phyloP scores from a whole-genome alignment of 1,140 invertebrate genomes.

The Tetranychus urticae region DNA sequence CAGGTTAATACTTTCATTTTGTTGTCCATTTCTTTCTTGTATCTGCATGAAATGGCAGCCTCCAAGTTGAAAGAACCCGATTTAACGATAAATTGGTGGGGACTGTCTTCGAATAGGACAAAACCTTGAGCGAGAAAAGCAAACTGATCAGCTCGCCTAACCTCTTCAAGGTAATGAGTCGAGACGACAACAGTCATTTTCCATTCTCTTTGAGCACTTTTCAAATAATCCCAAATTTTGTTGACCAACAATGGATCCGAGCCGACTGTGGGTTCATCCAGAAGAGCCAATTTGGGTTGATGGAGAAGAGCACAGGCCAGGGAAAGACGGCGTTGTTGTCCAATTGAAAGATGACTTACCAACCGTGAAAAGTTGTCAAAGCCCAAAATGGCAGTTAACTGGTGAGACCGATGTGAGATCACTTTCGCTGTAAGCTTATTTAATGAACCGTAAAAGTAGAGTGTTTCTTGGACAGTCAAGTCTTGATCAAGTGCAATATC shows the following conservation, averaged over 20 bases:
- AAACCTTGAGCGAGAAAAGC: not conserved
- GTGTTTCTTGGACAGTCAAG: not conserved
- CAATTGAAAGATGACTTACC: slow-evolving; percentile 27
- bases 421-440: too few relatives aligned
- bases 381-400: too few relatives aligned
- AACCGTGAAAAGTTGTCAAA: too few relatives aligned
- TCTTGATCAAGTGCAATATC: not conserved
- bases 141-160: slow-evolving; percentile 17
- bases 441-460: not conserved
- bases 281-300: slow-evolving; percentile 34
- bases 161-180: slow-evolving; percentile 24
- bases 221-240: slow-evolving; percentile 13
- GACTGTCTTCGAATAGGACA: slow-evolving; percentile 1
- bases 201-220: slow-evolving; percentile 15
- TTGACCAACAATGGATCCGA: too few relatives aligned
- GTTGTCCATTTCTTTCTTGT: too few relatives aligned
- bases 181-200: slow-evolving; percentile 21
- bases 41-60: too few relatives aligned
- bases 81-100: not conserved
- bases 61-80: not conserved
- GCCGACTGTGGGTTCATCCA: slow-evolving; percentile 13
- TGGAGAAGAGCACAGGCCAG: slow-evolving; percentile 78
- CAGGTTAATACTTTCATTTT: too few relatives aligned
- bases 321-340: slow-evolving; percentile 69
- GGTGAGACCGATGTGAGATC: too few relatives aligned